A percentile compares a stretch with the other conserved stretches of the same genome.
Conservation (phyloP, 2,113 vertebrate species). For the Poeciliopsis prolifica region DNA sequence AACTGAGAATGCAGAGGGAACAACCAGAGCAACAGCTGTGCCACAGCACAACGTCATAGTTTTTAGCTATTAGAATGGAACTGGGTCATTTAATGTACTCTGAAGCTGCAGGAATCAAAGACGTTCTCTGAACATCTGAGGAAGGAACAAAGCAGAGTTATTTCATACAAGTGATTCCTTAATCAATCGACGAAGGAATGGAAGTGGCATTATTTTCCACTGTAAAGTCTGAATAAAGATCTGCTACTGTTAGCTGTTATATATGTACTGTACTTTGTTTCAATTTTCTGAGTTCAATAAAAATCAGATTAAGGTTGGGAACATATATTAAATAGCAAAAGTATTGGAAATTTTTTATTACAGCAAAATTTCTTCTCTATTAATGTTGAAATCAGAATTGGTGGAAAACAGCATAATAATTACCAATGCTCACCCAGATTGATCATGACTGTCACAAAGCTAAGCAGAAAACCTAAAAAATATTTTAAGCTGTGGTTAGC, state of each 20-base stretch:
- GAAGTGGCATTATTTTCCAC: background rate
- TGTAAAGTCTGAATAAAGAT: background rate
- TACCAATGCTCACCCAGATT: too few relatives aligned
- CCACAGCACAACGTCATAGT: constrained; percentile 16
- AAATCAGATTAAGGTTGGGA: background rate
- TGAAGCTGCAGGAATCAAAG: constrained; percentile 3
- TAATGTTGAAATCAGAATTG: too few relatives aligned
- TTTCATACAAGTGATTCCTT: background rate
- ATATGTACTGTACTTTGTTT: background rate
- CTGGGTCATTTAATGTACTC: constrained; percentile 20
- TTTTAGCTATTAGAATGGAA: constrained; percentile 20
- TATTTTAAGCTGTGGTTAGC: too few relatives aligned
- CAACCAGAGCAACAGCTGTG: constrained; percentile 13
- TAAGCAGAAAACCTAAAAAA: too few relatives aligned
- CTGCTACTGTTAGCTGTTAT: background rate
- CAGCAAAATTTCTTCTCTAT: too few relatives aligned
- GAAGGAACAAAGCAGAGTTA: background rate
- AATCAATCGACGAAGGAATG: background rate
- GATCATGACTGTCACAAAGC: too few relatives aligned
- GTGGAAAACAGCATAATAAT: too few relatives aligned
- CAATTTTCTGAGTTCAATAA: background rate
- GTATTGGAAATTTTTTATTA: too few relatives aligned
- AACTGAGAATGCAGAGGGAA: constrained; percentile 17
- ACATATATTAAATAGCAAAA: background rate
- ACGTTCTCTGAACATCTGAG: background rate